phyloP scores from a whole-genome alignment of 2,797 vertebrate genomes.

The Anguilla obscura region DNA sequence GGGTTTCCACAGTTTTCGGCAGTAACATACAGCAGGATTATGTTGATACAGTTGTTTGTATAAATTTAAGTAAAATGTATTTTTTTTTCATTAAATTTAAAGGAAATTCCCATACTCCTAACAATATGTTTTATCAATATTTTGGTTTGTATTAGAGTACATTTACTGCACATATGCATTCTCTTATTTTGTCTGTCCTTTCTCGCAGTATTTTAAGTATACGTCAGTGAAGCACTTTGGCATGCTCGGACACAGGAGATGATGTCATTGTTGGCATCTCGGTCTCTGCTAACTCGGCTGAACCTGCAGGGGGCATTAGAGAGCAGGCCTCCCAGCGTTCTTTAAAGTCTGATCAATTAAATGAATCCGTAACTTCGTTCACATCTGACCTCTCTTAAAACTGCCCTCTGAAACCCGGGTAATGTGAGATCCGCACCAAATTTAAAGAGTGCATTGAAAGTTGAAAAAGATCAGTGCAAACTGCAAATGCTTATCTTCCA shows the following conservation, averaged over 20 bases:
- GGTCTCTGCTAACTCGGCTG: background rate
- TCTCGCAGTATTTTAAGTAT: background rate
- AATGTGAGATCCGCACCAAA: background rate
- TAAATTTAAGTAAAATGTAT: background rate
- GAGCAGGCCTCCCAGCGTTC: background rate
- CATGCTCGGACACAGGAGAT: background rate
- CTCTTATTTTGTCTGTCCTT: background rate
- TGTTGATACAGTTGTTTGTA: background rate
- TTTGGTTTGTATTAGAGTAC: background rate
- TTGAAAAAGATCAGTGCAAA: background rate
- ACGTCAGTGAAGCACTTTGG: background rate
- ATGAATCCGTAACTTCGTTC: background rate
- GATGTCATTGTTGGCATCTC: conserved; percentile 6
- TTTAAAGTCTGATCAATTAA: background rate
- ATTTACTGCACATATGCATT: background rate
- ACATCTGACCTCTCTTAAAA: background rate
- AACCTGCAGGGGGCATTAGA: background rate
- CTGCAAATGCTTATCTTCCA: background rate
- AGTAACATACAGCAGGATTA: background rate
- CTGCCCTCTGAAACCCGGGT: background rate
- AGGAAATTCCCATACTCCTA: background rate
- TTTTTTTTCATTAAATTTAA: background rate
- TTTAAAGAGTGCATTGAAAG: background rate
- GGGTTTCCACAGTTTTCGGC: background rate
- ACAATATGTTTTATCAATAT: background rate